Percentiles rank a stretch among this genome's conserved stretches.
These are phyloP conservation scores for Umimayanthus kanabou DNA, from an alignment of 92 coral and sea anemone genomes.

Conservation along the genomic window DNA sequence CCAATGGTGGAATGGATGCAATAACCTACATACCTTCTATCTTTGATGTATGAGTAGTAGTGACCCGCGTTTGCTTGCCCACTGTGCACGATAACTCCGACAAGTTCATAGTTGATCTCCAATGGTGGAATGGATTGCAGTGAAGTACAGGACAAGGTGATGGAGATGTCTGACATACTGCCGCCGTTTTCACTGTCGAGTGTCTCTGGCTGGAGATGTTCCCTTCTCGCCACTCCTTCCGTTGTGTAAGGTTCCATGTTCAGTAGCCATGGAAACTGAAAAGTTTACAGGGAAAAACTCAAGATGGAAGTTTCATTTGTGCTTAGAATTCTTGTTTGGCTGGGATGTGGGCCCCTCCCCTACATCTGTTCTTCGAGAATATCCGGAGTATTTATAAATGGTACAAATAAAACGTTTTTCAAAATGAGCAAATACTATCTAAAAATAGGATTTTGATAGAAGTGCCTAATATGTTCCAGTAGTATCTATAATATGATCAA, in stretches of 20 bases:
- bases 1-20: slow-evolving; percentile 42
- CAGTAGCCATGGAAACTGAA: slow-evolving; percentile 75
- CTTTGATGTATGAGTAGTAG: slow-evolving; percentile 82
- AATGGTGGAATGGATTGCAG: slow-evolving; percentile 65
- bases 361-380: too few relatives aligned
- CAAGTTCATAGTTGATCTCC: slow-evolving; percentile 81
- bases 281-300: neutral
- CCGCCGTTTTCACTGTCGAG: slow-evolving; percentile 70
- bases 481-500: too few relatives aligned
- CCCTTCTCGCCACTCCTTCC: slow-evolving; percentile 82
- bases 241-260: slow-evolving; percentile 93
- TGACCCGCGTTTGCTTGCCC: slow-evolving; percentile 94
- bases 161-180: slow-evolving; percentile 69
- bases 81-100: slow-evolving; percentile 84
- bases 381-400: too few relatives aligned
- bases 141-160: slow-evolving; percentile 66
- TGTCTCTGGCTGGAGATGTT: slow-evolving; percentile 43
- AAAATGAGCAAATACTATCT: too few relatives aligned
- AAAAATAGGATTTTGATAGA: too few relatives aligned
- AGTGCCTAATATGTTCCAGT: too few relatives aligned
- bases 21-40: slow-evolving; percentile 60
- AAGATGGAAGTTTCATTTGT: too few relatives aligned
- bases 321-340: too few relatives aligned
- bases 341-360: too few relatives aligned
- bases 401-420: too few relatives aligned